Conservation (phyloP, 1,140 invertebrate genomes). For the Drosophila dunni region DNA sequence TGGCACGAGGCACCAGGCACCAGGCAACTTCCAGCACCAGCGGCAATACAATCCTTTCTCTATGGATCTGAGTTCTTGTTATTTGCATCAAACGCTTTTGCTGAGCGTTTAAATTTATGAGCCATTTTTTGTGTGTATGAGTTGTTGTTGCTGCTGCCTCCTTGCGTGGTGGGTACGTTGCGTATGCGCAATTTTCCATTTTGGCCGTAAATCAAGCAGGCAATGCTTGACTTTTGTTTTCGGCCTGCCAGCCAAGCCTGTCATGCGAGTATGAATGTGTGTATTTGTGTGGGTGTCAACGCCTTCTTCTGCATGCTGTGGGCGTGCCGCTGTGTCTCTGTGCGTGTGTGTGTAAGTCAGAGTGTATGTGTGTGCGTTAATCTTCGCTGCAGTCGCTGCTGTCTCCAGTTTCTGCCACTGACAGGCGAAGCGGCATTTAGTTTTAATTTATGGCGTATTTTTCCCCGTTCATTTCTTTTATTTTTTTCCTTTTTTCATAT, state of each 20-base stretch:
- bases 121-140: conserved; percentile 25
- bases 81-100: conserved; percentile 52
- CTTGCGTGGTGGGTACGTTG: conserved; percentile 44
- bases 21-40: neutral
- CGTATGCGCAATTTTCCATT: conserved; percentile 80
- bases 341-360: conserved; percentile 34
- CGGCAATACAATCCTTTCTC: conserved; percentile 20
- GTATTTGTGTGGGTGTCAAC: conserved; percentile 48
- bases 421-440: conserved; percentile 73
- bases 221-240: conserved; percentile 75
- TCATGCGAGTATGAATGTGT: conserved; percentile 9
- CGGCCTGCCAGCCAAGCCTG: conserved; percentile 47
- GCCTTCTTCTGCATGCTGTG: conserved; percentile 49
- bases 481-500: conserved; percentile 7
- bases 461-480: conserved; percentile 48
- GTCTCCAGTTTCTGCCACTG: conserved; percentile 64
- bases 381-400: conserved; percentile 68
- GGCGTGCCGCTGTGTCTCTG: conserved; percentile 46
- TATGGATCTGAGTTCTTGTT: conserved; percentile 27
- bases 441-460: conserved; percentile 81
- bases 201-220: conserved; percentile 74
- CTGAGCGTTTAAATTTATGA: conserved; percentile 47
- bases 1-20: neutral
- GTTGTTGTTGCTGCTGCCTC: conserved; percentile 10
- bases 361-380: conserved; percentile 64